Evolutionary conservation across 2,888 invertebrate genomes (phyloP), one percentile per base, ranked within the genome.

Genomic region (Diarsia dahlii): DNA sequence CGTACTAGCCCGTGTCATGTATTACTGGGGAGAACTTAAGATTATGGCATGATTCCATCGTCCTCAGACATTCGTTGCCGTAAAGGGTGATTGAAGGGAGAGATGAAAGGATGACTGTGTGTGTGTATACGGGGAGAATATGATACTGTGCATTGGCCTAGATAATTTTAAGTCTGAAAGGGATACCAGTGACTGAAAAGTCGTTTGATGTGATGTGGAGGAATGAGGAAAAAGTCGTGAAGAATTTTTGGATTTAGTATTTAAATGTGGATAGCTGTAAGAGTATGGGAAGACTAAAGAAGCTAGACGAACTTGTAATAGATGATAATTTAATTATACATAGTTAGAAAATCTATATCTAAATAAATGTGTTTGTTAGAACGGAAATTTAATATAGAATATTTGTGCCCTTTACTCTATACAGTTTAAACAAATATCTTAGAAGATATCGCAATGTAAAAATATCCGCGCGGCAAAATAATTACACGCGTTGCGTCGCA

Each of bases 21-120:
- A 60, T 67, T 39, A 50, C 54, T 28, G 20, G 34, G 39, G 34
- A 45, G 5, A 46, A 58, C 62, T 78, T 78, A 4, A 46, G n/a
- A 73, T 52, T 60, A 63, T 20, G 52, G 39, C 34, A 65, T 67
- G 39, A 66, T 60, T 67, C 46, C 60, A 58, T 78, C 28, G 15
- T 39, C 23, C 45, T 58, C 1, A 78, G 39, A 73, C 67, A 74
- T 65, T 79, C 34, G 45, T 68, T 20, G 54, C 54, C 50, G 20
- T 62, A 66, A 66, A 65, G 8, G 34, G 39, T 58, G 15, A 48
- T 46, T 39, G 67, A 78, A 13, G 34, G 13, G 3, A n/a, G 8
- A 39, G 60, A 60, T 60, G 34, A 60, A 34, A 46, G 28, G 28
- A 69, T 39, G 10, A 20, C 10, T 68, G 3, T 45, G 45, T 69